These are phyloP conservation scores for Motacilla tschutschensis DNA, from an alignment of 2,113 vertebrate species.

Conservation along the genomic window DNA sequence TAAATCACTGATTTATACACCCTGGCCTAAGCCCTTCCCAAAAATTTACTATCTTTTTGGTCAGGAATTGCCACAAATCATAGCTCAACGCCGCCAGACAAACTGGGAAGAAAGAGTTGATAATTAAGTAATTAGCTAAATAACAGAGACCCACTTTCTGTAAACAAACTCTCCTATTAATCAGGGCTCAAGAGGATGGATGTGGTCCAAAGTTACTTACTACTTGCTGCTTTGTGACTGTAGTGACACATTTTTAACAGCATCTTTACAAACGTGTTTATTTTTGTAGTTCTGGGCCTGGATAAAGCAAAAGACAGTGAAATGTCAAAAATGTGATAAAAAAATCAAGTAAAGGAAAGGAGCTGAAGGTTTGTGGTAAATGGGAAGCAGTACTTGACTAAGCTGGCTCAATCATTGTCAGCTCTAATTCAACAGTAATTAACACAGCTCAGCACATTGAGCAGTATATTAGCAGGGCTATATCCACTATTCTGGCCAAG, in stretches of 20 bases:
- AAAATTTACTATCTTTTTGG: background rate
- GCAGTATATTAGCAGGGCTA: background rate
- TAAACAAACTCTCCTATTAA: conserved; percentile 10
- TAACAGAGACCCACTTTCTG: background rate
- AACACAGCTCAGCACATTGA: background rate
- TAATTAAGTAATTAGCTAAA: conserved; percentile 24
- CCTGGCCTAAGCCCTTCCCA: background rate
- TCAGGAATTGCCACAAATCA: background rate
- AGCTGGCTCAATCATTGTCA: background rate
- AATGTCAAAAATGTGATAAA: background rate
- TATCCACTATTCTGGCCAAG: background rate
- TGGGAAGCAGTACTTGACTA: background rate
- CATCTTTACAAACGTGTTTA: background rate
- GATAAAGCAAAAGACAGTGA: background rate
- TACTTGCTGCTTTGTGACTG: background rate
- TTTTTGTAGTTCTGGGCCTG: background rate
- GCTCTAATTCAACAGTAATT: background rate
- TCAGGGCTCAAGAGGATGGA: background rate
- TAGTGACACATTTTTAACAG: background rate
- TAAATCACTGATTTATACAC: background rate
- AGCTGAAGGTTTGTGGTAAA: background rate
- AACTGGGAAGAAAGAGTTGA: background rate
- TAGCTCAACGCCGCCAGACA: background rate
- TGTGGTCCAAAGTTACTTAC: background rate
- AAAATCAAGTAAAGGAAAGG: background rate